Evolutionary conservation across 2,888 invertebrate species (phyloP), one percentile per base, ranked within the genome.

Genomic region (Sarcophaga caerulescens): DNA sequence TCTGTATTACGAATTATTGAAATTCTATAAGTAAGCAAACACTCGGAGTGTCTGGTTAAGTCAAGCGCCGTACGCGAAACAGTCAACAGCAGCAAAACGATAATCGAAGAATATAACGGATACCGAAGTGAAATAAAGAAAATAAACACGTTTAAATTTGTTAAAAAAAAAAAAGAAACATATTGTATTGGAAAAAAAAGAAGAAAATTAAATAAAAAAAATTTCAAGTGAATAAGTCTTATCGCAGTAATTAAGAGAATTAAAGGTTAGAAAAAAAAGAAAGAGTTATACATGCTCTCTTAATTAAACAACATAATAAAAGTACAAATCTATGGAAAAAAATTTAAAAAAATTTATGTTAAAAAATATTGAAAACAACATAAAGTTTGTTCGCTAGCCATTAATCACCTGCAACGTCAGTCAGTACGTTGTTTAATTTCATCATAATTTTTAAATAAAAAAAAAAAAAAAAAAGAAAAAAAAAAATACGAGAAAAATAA

Each of bases 11-110:
- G 52, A 52, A 52, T 66, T 81, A 87, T 87, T 81, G 79, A 87
- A 88, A 87, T 86, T 87, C 87, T 88, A 88, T 88, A 88, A 88
- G 83, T 70, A 81, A 85, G 69, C 82, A 79, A 81, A 87, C 82
- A 75, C 62, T 74, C 66, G 47, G 78, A 79, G 79, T 69, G 62
- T 63, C 71, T 83, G 83, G 63, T 76, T 79, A 87, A 88, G 87
- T 88, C 84, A 78, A 78, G 81, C 84, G 81, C 82, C 87, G 85
- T 63, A 85, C 79, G 81, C 83, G 74, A 81, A 81, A 71, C 83
- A 78, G 85, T 81, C 74, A 81, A 85, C 85, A 87, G 19, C 25
- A 23, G 14, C 25, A 23, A 47, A 45, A 19, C 62, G 12, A 35
- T 19, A 52, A 19, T 21, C 82, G 65, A 60, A 68, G 35, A 10